phyloP scores from a whole-genome alignment of 2,888 invertebrate species.

The Plebejus anna region DNA sequence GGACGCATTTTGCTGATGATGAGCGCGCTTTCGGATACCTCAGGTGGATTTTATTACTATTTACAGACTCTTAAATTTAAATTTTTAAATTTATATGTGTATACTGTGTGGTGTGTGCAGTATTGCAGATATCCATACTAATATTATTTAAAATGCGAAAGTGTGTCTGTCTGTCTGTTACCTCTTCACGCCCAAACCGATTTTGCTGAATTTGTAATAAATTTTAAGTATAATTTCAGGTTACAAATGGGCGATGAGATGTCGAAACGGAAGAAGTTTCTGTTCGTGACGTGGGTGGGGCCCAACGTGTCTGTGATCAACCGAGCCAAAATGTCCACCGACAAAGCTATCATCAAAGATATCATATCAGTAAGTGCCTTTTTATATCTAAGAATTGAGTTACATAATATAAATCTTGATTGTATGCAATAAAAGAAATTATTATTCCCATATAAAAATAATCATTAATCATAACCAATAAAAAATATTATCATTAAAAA shows the following conservation, averaged over 20 bases:
- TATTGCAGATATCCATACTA: too few species aligned
- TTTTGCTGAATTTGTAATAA: too few species aligned
- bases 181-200: too few species aligned
- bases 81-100: too few species aligned
- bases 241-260: conserved; percentile 90
- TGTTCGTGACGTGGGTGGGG: conserved; percentile 89
- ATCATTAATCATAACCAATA: background rate
- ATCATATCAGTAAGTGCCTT: conserved; percentile 83
- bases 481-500: background rate
- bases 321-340: conserved; percentile 90
- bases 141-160: too few species aligned
- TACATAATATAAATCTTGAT: background rate
- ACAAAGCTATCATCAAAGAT: conserved; percentile 88
- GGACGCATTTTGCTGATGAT: conserved; percentile 84
- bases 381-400: background rate
- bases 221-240: conserved; percentile 47
- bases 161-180: too few species aligned
- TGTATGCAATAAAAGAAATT: background rate
- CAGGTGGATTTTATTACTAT: conserved; percentile 47
- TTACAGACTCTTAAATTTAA: background rate
- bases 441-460: background rate
- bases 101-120: too few species aligned
- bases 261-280: conserved; percentile 90
- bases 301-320: conserved; percentile 86
- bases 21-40: conserved; percentile 88